Percentiles rank a stretch among this genome's conserved stretches.
Evolutionary conservation across 2,113 vertebrate genomes (phyloP).

Genomic region (Columba janthina): DNA sequence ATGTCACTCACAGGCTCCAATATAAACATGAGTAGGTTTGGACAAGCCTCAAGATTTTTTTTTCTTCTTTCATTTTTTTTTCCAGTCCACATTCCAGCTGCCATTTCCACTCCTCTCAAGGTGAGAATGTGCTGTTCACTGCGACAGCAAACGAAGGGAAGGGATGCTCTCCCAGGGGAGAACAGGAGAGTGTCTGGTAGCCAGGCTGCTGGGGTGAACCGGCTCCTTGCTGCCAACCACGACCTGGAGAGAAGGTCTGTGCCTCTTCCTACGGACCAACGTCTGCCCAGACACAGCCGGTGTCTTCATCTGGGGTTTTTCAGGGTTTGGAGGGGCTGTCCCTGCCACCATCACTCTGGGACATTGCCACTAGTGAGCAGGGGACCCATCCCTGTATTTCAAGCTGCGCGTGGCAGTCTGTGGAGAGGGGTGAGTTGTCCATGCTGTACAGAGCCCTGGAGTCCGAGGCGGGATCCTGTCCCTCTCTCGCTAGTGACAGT

Average conservation of each 20-base stretch:
- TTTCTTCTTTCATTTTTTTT: neutral
- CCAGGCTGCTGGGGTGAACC: neutral
- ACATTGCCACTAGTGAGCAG: neutral
- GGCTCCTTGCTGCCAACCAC: neutral
- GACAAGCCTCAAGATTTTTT: conserved; percentile 63
- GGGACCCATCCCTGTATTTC: neutral
- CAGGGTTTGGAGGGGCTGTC: neutral
- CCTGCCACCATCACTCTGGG: neutral
- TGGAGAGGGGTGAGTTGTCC: neutral
- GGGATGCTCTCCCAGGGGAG: neutral
- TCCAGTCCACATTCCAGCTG: conserved; percentile 67
- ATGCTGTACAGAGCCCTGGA: neutral
- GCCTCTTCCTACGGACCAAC: neutral
- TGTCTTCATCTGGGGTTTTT: neutral
- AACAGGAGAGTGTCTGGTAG: neutral
- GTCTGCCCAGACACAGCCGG: neutral
- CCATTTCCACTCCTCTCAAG: conserved; percentile 65
- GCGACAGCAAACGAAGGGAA: neutral
- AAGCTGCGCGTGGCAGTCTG: neutral
- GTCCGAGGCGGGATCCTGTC: neutral
- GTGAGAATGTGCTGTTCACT: neutral
- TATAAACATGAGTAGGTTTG: conserved; percentile 75
- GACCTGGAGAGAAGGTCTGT: neutral
- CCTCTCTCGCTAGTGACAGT: neutral
- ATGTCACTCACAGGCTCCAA: conserved; percentile 76